phyloP scores from a whole-genome alignment of 2,888 invertebrate species.

The Stenolophus ochropezus region DNA sequence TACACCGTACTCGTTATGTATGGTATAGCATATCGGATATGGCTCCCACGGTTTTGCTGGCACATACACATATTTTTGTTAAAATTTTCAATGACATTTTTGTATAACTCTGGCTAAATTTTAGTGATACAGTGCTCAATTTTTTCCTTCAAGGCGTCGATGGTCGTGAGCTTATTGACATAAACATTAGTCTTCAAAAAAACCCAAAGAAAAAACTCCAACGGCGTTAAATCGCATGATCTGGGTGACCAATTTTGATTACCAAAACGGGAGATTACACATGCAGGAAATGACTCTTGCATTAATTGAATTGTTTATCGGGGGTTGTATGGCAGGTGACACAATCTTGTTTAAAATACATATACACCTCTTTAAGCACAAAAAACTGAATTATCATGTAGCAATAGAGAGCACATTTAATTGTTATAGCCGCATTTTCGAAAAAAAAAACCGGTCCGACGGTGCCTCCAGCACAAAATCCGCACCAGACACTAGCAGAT shows the following conservation, averaged over 20 bases:
- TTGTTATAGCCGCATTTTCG: neutral
- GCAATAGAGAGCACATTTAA: neutral
- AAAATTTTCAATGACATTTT: conserved; percentile 64
- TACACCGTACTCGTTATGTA: neutral
- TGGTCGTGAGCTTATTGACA: conserved; percentile 61
- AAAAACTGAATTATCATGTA: neutral
- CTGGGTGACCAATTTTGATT: conserved; percentile 55
- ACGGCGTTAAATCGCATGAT: conserved; percentile 61
- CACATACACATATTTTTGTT: conserved; percentile 63
- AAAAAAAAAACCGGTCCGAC: neutral
- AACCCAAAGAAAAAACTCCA: conserved; percentile 57
- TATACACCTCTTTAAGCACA: neutral
- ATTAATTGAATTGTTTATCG: neutral
- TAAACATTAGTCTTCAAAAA: conserved; percentile 61
- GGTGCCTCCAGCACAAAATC: neutral
- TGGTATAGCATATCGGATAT: neutral
- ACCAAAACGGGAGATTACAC: neutral
- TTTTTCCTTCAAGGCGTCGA: conserved; percentile 62
- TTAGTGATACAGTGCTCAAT: conserved; percentile 63
- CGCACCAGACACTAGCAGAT: neutral
- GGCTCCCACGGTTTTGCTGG: neutral
- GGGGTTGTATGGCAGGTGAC: neutral
- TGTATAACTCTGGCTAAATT: conserved; percentile 65
- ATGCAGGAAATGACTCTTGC: neutral
- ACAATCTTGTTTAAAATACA: neutral